Conservation (phyloP, 2,113 vertebrate genomes). For the Corythaeola cristata region DNA sequence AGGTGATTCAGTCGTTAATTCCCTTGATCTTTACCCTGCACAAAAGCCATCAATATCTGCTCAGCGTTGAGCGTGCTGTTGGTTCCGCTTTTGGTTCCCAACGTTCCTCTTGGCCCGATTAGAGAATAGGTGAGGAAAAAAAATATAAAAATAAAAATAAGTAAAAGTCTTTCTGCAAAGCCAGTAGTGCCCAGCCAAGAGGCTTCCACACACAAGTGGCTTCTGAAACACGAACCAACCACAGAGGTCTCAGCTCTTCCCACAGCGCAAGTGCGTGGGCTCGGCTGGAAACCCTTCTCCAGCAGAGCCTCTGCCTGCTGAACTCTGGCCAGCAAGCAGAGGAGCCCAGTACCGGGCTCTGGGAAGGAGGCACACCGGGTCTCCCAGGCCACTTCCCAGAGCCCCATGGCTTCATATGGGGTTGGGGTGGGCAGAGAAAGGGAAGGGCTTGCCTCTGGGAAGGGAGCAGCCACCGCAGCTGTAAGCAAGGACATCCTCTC, state of each 20-base stretch:
- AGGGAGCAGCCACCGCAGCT: constrained; percentile 17
- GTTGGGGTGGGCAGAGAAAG: constrained; percentile 6
- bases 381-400: constrained; percentile 26
- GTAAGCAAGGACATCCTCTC: background rate
- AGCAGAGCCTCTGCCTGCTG: constrained; percentile 12
- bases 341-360: background rate
- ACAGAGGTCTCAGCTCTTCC: constrained; percentile 50
- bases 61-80: background rate
- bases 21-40: background rate
- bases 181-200: constrained; percentile 32
- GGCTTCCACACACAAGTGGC: constrained; percentile 55
- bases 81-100: background rate
- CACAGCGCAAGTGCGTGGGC: constrained; percentile 34
- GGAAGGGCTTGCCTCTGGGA: constrained; percentile 15
- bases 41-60: background rate
- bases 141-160: background rate
- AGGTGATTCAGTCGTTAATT: background rate
- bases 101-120: background rate
- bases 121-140: background rate
- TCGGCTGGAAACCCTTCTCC: constrained; percentile 31
- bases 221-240: constrained; percentile 60
- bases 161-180: background rate
- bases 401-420: background rate
- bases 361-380: background rate
- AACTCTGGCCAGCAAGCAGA: background rate